A percentile compares a stretch with the other conserved stretches of the same genome.
phyloP scores from a whole-genome alignment of 1,140 invertebrate species.

The Delia radicum region DNA sequence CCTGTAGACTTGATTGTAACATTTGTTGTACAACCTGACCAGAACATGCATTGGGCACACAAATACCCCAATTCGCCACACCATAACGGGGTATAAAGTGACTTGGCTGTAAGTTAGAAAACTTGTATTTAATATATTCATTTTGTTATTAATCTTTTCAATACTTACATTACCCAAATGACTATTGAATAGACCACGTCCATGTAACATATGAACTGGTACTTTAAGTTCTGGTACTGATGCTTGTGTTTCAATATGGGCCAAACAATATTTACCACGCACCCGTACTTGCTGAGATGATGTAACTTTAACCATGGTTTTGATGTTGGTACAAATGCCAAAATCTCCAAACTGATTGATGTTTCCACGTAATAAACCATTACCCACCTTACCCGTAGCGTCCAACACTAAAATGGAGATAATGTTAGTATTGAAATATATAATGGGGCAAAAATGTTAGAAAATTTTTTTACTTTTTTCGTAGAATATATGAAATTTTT shows the following conservation, averaged over 20 bases:
- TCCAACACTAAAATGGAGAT: conserved; percentile 60
- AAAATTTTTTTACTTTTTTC: not conserved
- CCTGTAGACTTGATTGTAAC: conserved; percentile 59
- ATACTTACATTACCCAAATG: conserved; percentile 65
- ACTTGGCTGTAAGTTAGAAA: conserved; percentile 59
- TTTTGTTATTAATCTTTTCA: not conserved
- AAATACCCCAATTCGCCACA: conserved; percentile 68
- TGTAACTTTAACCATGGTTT: conserved; percentile 61
- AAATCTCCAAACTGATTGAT: conserved; percentile 71
- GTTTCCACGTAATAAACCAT: conserved; percentile 68
- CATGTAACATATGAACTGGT: conserved; percentile 64
- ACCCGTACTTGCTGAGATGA: conserved; percentile 60
- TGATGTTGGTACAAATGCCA: conserved; percentile 64
- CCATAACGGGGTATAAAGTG: conserved; percentile 71
- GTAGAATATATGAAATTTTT: too few relatives aligned
- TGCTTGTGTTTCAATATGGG: conserved; percentile 63
- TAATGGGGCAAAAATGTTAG: too few relatives aligned
- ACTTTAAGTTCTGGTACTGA: conserved; percentile 59
- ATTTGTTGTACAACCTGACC: conserved; percentile 62
- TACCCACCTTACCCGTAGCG: conserved; percentile 68
- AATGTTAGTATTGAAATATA: too few relatives aligned
- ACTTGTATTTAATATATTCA: not conserved
- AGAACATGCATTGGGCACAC: conserved; percentile 65
- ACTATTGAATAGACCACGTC: conserved; percentile 63
- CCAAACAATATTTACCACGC: conserved; percentile 69